Conservation (phyloP, 2,888 invertebrate genomes). For the Esperia sulphurella region DNA sequence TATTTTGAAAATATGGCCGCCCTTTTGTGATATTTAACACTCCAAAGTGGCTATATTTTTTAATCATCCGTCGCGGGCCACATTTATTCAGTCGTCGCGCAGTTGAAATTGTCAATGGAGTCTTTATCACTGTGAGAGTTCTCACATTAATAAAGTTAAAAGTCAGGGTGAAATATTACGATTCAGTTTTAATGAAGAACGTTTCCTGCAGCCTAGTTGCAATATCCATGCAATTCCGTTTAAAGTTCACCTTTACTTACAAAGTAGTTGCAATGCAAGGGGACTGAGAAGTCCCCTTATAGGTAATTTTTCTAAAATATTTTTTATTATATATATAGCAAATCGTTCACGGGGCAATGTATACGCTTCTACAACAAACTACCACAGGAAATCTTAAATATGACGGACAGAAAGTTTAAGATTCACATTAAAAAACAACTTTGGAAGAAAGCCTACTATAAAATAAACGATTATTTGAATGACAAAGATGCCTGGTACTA, state of each 20-base stretch:
- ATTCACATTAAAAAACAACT: no score
- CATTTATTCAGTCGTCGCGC: constrained; percentile 48
- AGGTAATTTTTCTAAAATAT: no score
- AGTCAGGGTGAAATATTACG: constrained; percentile 14
- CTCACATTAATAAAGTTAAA: constrained; percentile 29
- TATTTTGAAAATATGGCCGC: constrained; percentile 74
- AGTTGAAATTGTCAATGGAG: constrained; percentile 60
- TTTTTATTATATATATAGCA: no score
- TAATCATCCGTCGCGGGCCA: constrained; percentile 46
- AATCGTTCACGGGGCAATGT: no score
- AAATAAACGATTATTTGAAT: no score
- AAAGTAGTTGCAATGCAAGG: neutral
- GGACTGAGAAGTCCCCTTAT: no score
- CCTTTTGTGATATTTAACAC: constrained; percentile 69
- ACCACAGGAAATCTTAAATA: no score
- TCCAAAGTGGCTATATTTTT: constrained; percentile 62
- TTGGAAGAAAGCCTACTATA: no score
- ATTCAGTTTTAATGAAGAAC: constrained; percentile 13
- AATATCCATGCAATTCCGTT: neutral
- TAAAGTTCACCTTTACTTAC: neutral
- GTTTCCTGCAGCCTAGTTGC: constrained; percentile 9
- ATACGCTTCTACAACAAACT: no score
- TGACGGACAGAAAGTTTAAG: no score
- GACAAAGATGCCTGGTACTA: no score
- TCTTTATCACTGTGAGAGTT: constrained; percentile 37